Evolutionary conservation across 2,888 invertebrate species (phyloP).

Genomic region (Campoplex capitator): DNA sequence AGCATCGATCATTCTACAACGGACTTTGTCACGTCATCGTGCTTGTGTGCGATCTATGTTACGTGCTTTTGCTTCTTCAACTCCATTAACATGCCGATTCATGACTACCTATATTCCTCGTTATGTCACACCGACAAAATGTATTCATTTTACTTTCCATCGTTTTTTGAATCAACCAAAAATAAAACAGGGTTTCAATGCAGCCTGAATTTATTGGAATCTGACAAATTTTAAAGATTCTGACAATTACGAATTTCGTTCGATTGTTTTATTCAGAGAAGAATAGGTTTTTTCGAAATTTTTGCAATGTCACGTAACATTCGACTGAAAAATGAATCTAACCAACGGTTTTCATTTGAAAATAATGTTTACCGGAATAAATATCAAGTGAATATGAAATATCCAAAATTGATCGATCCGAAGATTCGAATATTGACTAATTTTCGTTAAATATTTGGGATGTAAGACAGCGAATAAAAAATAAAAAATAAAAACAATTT

Average conservation of each 20-base stretch:
- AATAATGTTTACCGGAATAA: no score
- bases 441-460: background rate
- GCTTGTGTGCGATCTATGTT: conserved; percentile 65
- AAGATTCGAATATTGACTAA: background rate
- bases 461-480: background rate
- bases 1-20: conserved; percentile 79
- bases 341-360: no score
- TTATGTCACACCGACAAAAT: conserved; percentile 65
- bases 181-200: background rate
- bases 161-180: background rate
- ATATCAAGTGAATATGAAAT: background rate
- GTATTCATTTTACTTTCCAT: conserved; percentile 51
- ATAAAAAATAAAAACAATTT: no score
- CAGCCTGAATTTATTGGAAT: background rate
- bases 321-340: no score
- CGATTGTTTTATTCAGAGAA: background rate
- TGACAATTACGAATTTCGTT: background rate
- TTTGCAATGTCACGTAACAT: no score
- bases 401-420: background rate
- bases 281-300: background rate
- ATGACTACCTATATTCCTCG: conserved; percentile 67
- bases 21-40: conserved; percentile 79
- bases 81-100: conserved; percentile 74
- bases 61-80: conserved; percentile 52
- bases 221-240: background rate